These are phyloP conservation scores for Calonectris borealis DNA, from an alignment of 2,113 vertebrate species.

Conservation along the genomic window DNA sequence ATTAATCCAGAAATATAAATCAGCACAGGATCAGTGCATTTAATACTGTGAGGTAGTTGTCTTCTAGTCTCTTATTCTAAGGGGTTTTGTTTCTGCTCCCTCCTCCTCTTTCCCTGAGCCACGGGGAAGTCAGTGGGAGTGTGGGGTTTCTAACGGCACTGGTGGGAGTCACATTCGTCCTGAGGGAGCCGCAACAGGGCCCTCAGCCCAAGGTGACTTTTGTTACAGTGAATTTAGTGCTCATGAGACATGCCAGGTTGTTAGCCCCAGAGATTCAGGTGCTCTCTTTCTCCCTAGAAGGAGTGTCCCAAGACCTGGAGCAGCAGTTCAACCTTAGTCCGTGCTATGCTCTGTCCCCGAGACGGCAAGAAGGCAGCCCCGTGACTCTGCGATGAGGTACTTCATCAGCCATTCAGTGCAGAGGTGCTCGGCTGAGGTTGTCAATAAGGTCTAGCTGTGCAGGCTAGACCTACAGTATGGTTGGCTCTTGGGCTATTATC, in stretches of 20 bases:
- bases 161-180: not conserved
- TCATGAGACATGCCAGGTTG: not conserved
- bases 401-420: not conserved
- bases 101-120: not conserved
- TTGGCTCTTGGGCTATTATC: not conserved
- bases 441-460: not conserved
- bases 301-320: not conserved
- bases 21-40: not conserved
- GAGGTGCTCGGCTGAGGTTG: not conserved
- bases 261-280: not conserved
- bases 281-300: not conserved
- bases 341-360: fast-evolving
- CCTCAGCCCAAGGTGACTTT: not conserved
- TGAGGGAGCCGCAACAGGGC: not conserved
- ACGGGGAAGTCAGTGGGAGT: not conserved
- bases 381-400: fast-evolving
- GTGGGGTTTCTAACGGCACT: not conserved
- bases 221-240: not conserved
- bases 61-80: not conserved
- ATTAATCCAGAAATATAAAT: not conserved
- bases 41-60: not conserved
- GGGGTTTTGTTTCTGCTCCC: not conserved
- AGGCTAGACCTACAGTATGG: not conserved
- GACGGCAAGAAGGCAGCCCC: not conserved
- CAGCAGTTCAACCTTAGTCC: not conserved